A percentile compares a stretch with the other conserved stretches of the same genome.
These are phyloP conservation scores for Poecilia picta DNA, from an alignment of 2,797 vertebrate species.

Conservation along the genomic window DNA sequence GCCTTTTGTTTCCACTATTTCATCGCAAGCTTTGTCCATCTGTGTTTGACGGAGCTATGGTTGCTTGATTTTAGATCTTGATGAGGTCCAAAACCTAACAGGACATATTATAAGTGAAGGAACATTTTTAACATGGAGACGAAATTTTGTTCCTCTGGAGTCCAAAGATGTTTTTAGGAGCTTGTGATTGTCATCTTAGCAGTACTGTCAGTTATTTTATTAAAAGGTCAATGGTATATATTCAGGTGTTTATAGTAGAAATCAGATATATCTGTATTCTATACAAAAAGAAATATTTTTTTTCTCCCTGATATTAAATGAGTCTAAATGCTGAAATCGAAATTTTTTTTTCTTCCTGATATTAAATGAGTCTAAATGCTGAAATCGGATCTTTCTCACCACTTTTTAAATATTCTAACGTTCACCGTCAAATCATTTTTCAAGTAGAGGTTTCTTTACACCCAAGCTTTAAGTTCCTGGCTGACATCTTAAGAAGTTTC, in stretches of 20 bases:
- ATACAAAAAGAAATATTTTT: not conserved
- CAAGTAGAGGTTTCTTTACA: not conserved
- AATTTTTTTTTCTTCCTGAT: not conserved
- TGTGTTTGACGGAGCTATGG: conserved; percentile 18
- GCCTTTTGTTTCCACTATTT: conserved; percentile 69
- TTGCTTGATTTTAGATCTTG: conserved; percentile 1
- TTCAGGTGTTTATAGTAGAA: not conserved
- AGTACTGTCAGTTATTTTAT: not conserved
- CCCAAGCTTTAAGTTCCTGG: not conserved
- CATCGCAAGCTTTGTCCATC: conserved; percentile 37
- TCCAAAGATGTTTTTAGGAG: not conserved
- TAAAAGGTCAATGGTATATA: not conserved
- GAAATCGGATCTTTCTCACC: too few relatives aligned
- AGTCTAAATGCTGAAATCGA: not conserved
- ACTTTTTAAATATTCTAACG: not conserved
- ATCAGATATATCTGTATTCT: not conserved
- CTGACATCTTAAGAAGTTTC: not conserved
- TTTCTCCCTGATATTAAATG: not conserved
- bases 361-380: not conserved
- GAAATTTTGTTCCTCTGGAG: not conserved
- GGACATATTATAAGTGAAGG: not conserved
- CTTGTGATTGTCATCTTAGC: not conserved
- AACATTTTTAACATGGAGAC: not conserved
- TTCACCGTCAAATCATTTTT: not conserved
- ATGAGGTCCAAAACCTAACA: not conserved